Evolutionary conservation across 2,888 invertebrate species (phyloP), one percentile per base, ranked within the genome.

Genomic region (Oxystoma pomonae): DNA sequence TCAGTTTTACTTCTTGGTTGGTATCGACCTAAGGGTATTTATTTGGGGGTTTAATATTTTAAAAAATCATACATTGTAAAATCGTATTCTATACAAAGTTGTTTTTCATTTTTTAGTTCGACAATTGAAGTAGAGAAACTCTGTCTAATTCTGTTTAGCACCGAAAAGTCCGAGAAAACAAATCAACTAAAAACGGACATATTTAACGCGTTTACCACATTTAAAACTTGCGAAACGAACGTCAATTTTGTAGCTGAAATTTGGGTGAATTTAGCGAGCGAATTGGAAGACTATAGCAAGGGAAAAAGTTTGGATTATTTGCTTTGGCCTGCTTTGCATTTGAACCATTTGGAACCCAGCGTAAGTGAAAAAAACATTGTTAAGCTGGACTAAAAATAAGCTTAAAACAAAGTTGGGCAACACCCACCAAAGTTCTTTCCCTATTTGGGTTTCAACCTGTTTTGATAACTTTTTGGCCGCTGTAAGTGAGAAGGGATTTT

Each of bases 301-400:
- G 67, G 62, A 57, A 63, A 65, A 58, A 65, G 66, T 16, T 57
- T 65, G 18, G 57, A 68, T 20, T 72, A 67, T 62, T 67, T 74
- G 16, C 58, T 69, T 56, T 74, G 74, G 74, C 72, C 74, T 7
- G 65, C 69, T 16, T 58, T 67, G 3, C 66, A 72, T 65, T 57
- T 71, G 12, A 69, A 74, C 20, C 67, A 64, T 57, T 55, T 74
- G 20, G 66, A 69, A 52, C 68, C 69, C 19, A 7, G 16, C 2
- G 72, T 72, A 66, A 64, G 68, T 66, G 20, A 3, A n/a, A n/a
- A n/a, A n/a, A n/a, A n/a, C n/a, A n/a, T n/a, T n/a, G n/a, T n/a
- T n/a, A n/a, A n/a, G n/a, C n/a, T n/a, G n/a, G n/a, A n/a, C n/a
- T n/a, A n/a, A n/a, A n/a, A n/a, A n/a, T n/a, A n/a, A n/a, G n/a